A percentile compares a stretch with the other conserved stretches of the same genome.
These are phyloP conservation scores for Catharus ustulatus DNA, from an alignment of 2,797 vertebrate genomes.

Conservation along the genomic window DNA sequence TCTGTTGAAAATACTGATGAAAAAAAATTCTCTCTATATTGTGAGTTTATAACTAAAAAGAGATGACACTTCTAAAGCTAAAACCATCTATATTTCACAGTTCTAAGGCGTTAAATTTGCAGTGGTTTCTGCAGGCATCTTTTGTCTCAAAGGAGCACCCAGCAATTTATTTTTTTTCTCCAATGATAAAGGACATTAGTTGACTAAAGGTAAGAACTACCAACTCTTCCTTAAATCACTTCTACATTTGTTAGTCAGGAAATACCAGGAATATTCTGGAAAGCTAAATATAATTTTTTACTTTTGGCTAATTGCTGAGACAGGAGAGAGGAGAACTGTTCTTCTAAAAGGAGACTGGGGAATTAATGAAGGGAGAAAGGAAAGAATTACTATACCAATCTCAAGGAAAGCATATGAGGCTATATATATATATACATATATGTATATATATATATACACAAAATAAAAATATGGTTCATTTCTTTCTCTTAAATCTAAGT, in stretches of 20 bases:
- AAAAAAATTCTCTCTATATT: neutral
- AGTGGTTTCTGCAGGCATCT: neutral
- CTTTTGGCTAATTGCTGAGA: neutral
- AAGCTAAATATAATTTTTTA: neutral
- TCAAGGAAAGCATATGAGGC: neutral
- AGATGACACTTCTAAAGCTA: slow-evolving; percentile 16
- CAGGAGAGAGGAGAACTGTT: neutral
- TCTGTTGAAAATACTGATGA: slow-evolving; percentile 34
- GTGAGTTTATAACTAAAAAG: slow-evolving; percentile 43
- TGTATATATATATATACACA: no score
- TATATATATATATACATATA: no score
- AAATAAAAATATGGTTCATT: neutral
- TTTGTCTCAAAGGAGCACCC: neutral
- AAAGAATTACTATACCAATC: neutral
- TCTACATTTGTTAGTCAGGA: neutral
- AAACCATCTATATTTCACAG: neutral
- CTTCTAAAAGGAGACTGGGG: neutral
- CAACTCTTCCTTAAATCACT: neutral
- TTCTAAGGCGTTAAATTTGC: neutral
- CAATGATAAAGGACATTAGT: neutral
- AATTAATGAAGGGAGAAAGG: neutral
- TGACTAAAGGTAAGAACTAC: neutral
- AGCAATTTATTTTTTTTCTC: neutral
- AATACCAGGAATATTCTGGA: slow-evolving; percentile 12
- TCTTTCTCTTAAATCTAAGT: neutral